These are phyloP conservation scores for Nyctalus aviator DNA, from an alignment of 2,797 vertebrate species.

Conservation along the genomic window DNA sequence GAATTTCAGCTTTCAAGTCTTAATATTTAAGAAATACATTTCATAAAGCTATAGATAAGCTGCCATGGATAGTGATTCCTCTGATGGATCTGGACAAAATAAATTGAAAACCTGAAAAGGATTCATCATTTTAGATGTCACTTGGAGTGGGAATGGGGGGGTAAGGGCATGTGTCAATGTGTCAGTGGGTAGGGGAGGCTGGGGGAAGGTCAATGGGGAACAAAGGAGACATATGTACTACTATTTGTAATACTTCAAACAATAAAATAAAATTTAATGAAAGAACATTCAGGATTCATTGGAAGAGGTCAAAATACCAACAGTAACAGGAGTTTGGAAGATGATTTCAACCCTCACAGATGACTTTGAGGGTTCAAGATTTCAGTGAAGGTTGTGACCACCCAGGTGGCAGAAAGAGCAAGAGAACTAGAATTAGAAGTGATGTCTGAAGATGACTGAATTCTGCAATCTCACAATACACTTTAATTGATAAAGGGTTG, in stretches of 20 bases:
- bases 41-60: background rate
- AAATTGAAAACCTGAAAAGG: background rate
- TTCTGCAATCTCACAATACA: background rate
- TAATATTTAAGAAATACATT: background rate
- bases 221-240: too few relatives aligned
- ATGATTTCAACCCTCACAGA: background rate
- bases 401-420: background rate
- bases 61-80: background rate
- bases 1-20: background rate
- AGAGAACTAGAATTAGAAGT: background rate
- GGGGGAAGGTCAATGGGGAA: too few relatives aligned
- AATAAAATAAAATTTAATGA: too few relatives aligned
- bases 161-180: too few relatives aligned
- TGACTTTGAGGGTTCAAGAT: background rate
- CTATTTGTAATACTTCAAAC: too few relatives aligned
- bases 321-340: background rate
- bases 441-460: background rate
- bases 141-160: too few relatives aligned
- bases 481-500: background rate
- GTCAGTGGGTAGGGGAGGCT: too few relatives aligned
- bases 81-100: background rate
- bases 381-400: background rate
- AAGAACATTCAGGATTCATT: background rate
- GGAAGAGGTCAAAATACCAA: background rate
- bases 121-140: background rate